A percentile compares a stretch with the other conserved stretches of the same genome.
Evolutionary conservation across 2,888 invertebrate species (phyloP).

Genomic region (Campoletis raptor): DNA sequence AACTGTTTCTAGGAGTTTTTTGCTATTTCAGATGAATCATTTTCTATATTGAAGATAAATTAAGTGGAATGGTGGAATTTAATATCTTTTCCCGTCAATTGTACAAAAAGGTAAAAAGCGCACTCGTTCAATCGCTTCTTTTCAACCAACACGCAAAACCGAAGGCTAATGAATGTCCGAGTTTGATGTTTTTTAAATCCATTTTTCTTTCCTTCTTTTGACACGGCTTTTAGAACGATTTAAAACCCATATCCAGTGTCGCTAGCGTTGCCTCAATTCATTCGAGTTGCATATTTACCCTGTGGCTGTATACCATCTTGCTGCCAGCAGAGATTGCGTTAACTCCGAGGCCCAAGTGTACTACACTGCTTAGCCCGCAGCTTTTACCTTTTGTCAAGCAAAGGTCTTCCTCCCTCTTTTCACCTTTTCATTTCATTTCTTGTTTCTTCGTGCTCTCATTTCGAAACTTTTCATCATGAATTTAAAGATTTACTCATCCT

Average conservation of each 20-base stretch:
- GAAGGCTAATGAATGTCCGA: constrained; percentile 22
- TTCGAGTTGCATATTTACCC: constrained; percentile 64
- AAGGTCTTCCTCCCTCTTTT: constrained; percentile 31
- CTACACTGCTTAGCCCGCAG: constrained; percentile 26
- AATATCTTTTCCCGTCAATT: background rate
- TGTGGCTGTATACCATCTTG: constrained; percentile 55
- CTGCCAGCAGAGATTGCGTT: constrained; percentile 60
- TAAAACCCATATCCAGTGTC: constrained; percentile 39
- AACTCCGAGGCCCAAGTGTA: constrained; percentile 46
- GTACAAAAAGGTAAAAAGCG: background rate
- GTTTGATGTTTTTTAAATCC: constrained; percentile 15
- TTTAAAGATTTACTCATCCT: constrained; percentile 27
- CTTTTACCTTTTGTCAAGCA: constrained; percentile 25
- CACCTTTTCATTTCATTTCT: constrained; percentile 20
- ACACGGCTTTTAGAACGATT: constrained; percentile 50
- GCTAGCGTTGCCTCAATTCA: constrained; percentile 44
- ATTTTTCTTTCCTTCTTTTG: constrained; percentile 10
- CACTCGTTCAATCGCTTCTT: background rate
- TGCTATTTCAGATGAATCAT: background rate
- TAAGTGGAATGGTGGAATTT: background rate
- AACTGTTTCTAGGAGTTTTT: background rate
- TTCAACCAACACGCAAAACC: background rate
- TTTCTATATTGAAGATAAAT: constrained; percentile 3
- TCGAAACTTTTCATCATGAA: constrained; percentile 33
- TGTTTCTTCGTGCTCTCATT: constrained; percentile 33